Evolutionary conservation across 2,888 invertebrate species (phyloP).

Genomic region (Hydropsyche betteni): DNA sequence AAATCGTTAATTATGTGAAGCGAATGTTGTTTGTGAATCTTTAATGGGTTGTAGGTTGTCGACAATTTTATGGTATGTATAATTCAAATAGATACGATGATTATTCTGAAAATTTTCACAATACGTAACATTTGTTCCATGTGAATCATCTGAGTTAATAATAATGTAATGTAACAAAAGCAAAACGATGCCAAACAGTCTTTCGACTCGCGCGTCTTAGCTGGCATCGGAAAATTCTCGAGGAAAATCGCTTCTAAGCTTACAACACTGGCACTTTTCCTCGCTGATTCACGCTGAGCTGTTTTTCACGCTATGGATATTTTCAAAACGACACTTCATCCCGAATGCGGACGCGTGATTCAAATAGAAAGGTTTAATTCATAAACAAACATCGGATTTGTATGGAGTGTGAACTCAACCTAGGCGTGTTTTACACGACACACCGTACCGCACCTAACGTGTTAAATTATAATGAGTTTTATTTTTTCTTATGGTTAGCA

Average conservation of each 20-base stretch:
- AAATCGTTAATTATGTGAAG: too few species aligned
- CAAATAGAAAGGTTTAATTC: constrained; percentile 9
- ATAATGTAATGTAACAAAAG: constrained; percentile 27
- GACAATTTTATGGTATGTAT: too few species aligned
- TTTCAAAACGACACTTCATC: background rate
- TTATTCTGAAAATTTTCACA: too few species aligned
- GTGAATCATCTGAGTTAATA: constrained; percentile 31
- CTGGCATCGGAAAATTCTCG: constrained; percentile 30
- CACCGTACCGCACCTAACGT: constrained; percentile 9
- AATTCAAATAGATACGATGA: too few species aligned
- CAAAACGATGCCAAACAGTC: constrained; percentile 32
- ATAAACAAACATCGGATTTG: constrained; percentile 9
- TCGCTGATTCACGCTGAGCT: background rate
- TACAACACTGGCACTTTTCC: constrained; percentile 20
- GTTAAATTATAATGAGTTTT: constrained; percentile 34
- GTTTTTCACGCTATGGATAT: background rate
- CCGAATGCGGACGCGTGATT: background rate
- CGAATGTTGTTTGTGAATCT: too few species aligned
- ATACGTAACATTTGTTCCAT: background rate
- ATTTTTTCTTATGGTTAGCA: too few species aligned
- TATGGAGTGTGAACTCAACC: constrained; percentile 42
- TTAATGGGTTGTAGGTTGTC: too few species aligned
- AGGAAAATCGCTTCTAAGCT: background rate
- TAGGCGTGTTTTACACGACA: constrained; percentile 36
- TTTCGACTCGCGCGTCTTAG: background rate